Evolutionary conservation across 2,797 vertebrate species (phyloP).

Genomic region (Clarias pachynema): DNA sequence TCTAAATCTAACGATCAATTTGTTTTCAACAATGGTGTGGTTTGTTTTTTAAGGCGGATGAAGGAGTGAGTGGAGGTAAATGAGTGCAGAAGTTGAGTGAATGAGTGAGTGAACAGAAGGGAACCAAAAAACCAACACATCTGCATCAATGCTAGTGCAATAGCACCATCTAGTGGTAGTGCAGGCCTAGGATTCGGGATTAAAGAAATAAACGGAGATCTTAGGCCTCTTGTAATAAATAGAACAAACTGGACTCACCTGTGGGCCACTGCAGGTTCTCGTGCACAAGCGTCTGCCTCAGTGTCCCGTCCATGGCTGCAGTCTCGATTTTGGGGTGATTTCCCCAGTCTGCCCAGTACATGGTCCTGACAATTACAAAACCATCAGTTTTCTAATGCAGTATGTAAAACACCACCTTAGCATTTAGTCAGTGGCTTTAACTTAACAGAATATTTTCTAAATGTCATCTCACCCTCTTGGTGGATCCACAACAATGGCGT

Average conservation of each 20-base stretch:
- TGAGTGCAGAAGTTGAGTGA: no score
- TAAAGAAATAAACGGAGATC: neutral
- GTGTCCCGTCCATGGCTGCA: conserved; percentile 93
- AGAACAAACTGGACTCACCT: conserved; percentile 68
- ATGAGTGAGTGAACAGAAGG: neutral
- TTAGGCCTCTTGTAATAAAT: neutral
- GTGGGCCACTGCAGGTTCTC: conserved; percentile 98
- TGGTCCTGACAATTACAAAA: conserved; percentile 76
- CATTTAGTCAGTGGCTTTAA: neutral
- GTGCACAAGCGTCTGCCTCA: conserved; percentile 90
- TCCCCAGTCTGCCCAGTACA: conserved; percentile 99
- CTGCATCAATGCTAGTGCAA: neutral
- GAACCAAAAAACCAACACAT: neutral
- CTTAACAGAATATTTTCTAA: neutral
- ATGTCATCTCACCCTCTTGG: conserved; percentile 80
- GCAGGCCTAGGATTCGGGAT: neutral
- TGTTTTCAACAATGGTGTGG: no score
- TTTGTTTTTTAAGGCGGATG: no score
- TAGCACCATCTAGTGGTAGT: neutral
- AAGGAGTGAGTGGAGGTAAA: no score
- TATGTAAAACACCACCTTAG: neutral
- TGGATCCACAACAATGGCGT: conserved; percentile 92
- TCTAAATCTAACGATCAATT: neutral
- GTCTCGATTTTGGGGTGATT: conserved; percentile 98
- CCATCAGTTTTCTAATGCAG: neutral